These are phyloP conservation scores for Latrodectus hesperus DNA, from an alignment of 2,888 invertebrate species.

Conservation along the genomic window DNA sequence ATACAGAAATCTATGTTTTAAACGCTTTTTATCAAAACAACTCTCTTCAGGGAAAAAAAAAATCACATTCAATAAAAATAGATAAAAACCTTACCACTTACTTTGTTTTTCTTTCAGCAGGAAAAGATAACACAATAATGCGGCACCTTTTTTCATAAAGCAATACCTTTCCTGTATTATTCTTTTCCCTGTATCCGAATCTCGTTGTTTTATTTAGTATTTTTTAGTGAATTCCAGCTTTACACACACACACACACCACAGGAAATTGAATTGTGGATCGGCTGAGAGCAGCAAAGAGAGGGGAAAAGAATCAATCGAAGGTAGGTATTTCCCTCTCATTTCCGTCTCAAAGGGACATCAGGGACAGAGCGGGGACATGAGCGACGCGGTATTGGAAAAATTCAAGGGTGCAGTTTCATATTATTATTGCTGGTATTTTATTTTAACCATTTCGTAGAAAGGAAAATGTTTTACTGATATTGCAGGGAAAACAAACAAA, in stretches of 20 bases:
- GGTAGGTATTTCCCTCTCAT: constrained; percentile 60
- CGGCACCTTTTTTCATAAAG: constrained; percentile 16
- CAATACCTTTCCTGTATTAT: constrained; percentile 55
- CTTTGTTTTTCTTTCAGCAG: constrained; percentile 41
- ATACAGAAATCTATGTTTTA: too few species aligned
- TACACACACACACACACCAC: not conserved
- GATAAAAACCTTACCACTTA: constrained; percentile 23
- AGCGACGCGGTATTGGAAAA: constrained; percentile 3
- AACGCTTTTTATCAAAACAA: too few species aligned
- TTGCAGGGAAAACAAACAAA: too few species aligned
- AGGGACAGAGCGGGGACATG: not conserved
- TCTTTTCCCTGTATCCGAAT: constrained; percentile 8
- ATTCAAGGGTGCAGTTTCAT: not conserved
- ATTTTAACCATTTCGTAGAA: too few species aligned
- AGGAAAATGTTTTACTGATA: too few species aligned
- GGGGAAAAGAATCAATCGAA: constrained; percentile 22
- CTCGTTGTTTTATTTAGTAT: constrained; percentile 45
- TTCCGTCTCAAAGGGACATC: constrained; percentile 40
- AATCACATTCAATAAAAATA: constrained; percentile 19
- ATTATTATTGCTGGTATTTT: too few species aligned
- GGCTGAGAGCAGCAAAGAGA: not conserved
- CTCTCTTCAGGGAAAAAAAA: too few species aligned
- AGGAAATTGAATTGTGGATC: constrained; percentile 63
- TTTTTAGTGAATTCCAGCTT: constrained; percentile 13
- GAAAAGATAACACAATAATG: constrained; percentile 25